Base-by-base conservation (phyloP, 2,113 vertebrate genomes). In the Malaclemys terrapin region DNA sequence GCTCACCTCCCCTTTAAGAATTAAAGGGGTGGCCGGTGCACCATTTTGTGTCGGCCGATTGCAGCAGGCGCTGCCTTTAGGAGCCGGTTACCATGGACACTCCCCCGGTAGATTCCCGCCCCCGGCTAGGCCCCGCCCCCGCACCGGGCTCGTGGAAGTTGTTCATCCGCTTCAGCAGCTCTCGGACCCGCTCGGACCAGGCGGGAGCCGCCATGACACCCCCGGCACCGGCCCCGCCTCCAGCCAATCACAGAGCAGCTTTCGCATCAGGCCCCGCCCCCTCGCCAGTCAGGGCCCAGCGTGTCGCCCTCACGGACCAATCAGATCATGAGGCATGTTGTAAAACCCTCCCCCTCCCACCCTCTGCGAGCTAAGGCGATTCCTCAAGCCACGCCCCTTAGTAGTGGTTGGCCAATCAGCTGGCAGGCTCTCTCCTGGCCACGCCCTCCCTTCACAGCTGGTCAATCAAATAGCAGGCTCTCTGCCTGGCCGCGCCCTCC, bases 101-200 rank as follows among this genome's bases (percentile, higher is more conserved):
- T 53, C 10, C 8, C 13, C 29, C 54, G 7, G 47, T 42, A 42
- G 38, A 6, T 6, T 45, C 45, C 5, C 45, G 45, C 3, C 4
- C 35, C 29, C 54, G 7, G 47, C 31, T 7, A 2, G 4, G 13
- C 12, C 8, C 45, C 42, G 6, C 54, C 27, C 11, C 69, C 59
- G 29, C 35, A 91, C 87, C 93, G 49, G 78, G 83, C 45, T 49
- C 25, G 10, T 89, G 90, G n/a, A 94, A 94, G 3, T 87, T 82
- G 31, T 89, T 92, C 87, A 94, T 89, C 49, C 47, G 42, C 10
- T n/a, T 29, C 22, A 94, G 87, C 38, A 92, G 57, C 35, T 87
- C 82, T 25, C 27, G 69, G 9, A 65, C 83, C 9, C 83, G 29
- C 9, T 83, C 79, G 0, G 84, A 52, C 87, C 93, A 92, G 1